A percentile compares a stretch with the other conserved stretches of the same genome.
phyloP scores from a whole-genome alignment of 2,888 invertebrate genomes.

The Bedellia somnulentella region DNA sequence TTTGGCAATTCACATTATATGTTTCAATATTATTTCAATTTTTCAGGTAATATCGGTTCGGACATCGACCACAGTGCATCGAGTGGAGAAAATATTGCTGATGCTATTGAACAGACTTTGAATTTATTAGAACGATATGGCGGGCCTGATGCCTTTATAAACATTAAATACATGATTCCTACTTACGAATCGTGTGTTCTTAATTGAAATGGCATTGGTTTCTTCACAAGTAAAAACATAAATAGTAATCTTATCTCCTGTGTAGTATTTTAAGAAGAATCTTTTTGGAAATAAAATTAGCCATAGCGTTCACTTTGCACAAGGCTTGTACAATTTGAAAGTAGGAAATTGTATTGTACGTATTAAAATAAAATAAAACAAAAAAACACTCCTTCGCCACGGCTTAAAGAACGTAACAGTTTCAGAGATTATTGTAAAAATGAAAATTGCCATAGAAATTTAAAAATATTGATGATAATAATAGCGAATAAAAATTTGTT shows the following conservation, averaged over 20 bases:
- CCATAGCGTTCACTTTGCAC: not conserved
- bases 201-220: conserved; percentile 52
- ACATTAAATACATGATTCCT: conserved; percentile 97
- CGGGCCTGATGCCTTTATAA: conserved; percentile 95
- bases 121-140: conserved; percentile 90
- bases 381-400: not conserved
- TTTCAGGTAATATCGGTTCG: too few species aligned
- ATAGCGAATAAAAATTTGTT: too few species aligned
- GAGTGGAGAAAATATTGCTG: conserved; percentile 84
- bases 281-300: not conserved
- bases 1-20: too few species aligned
- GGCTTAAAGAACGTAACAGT: too few species aligned
- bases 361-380: not conserved
- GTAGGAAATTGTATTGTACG: not conserved
- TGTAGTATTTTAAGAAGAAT: not conserved
- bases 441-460: too few species aligned
- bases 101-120: conserved; percentile 89
- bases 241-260: conserved; percentile 1
- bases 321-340: not conserved
- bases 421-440: too few species aligned
- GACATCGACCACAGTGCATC: conserved; percentile 87
- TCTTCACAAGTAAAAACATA: not conserved
- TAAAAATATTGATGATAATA: too few species aligned
- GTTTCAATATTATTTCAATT: too few species aligned
- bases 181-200: conserved; percentile 92